Evolutionary conservation across 2,888 invertebrate genomes (phyloP).

Genomic region (Spisula subtruncata): DNA sequence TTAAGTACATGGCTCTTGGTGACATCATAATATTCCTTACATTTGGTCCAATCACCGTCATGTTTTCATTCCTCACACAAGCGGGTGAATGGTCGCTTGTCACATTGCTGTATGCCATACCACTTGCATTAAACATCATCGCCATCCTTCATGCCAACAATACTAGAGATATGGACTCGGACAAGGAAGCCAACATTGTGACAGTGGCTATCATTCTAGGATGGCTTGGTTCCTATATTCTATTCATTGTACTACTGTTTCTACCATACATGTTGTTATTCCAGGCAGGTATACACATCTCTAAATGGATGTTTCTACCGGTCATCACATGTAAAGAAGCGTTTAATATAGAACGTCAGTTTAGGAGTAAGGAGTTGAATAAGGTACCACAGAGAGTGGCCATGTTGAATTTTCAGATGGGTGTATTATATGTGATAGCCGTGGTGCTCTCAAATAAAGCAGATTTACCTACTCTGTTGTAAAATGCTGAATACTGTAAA

Average conservation of each 20-base stretch:
- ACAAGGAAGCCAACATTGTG: constrained; percentile 96
- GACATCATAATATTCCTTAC: constrained; percentile 96
- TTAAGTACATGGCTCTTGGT: constrained; percentile 98
- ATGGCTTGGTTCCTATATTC: constrained; percentile 95
- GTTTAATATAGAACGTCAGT: constrained; percentile 96
- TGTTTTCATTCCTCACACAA: constrained; percentile 97
- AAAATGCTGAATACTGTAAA: neutral
- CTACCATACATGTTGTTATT: constrained; percentile 94
- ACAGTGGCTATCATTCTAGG: constrained; percentile 98
- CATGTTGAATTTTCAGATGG: constrained; percentile 96
- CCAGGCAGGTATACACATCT: constrained; percentile 94
- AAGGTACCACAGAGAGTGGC: constrained; percentile 96
- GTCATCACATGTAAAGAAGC: constrained; percentile 95
- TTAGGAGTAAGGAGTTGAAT: constrained; percentile 93
- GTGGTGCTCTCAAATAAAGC: constrained; percentile 65
- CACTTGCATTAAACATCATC: constrained; percentile 97
- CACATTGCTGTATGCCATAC: constrained; percentile 97
- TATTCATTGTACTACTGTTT: constrained; percentile 96
- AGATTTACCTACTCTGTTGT: constrained; percentile 71
- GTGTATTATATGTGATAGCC: constrained; percentile 91
- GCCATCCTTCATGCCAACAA: constrained; percentile 98
- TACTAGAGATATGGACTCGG: constrained; percentile 96
- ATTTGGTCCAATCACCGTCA: constrained; percentile 97
- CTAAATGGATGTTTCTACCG: constrained; percentile 96
- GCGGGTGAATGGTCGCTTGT: constrained; percentile 96